Percentiles rank a stretch among this genome's conserved stretches.
Evolutionary conservation across 2,113 vertebrate species (phyloP).

Genomic region (Stegostoma tigrinum): DNA sequence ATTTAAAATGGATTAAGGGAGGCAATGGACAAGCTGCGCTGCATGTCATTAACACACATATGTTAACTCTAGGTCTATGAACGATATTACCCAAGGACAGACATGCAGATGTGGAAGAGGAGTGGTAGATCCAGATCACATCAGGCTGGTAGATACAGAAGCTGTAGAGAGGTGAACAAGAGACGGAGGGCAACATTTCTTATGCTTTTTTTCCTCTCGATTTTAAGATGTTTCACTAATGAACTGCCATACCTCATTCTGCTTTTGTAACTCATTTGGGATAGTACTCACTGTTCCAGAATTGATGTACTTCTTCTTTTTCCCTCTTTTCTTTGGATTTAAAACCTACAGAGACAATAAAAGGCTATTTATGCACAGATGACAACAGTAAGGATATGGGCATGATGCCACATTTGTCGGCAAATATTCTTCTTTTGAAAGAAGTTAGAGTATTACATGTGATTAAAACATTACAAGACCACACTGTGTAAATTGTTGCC

Average conservation of each 20-base stretch:
- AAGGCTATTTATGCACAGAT: neutral
- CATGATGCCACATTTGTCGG: neutral
- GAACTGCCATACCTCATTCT: neutral
- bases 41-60: neutral
- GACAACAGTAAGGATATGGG: neutral
- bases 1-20: neutral
- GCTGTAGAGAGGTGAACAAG: neutral
- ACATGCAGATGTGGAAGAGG: neutral
- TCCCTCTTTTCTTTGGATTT: constrained; percentile 95
- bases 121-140: neutral
- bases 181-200: neutral
- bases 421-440: neutral
- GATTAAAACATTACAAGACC: neutral
- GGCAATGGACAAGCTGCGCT: neutral
- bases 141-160: neutral
- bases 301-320: constrained; percentile 97
- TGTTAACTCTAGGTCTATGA: neutral
- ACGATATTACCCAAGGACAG: neutral
- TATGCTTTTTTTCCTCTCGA: neutral
- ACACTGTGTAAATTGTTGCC: neutral
- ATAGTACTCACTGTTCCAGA: constrained; percentile 84
- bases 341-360: constrained; percentile 66
- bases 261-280: neutral
- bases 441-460: neutral
- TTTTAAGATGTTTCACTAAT: neutral